Percentiles rank a stretch among this genome's conserved stretches.
Evolutionary conservation across 2,113 vertebrate genomes (phyloP).

Genomic region (Talpa occidentalis): DNA sequence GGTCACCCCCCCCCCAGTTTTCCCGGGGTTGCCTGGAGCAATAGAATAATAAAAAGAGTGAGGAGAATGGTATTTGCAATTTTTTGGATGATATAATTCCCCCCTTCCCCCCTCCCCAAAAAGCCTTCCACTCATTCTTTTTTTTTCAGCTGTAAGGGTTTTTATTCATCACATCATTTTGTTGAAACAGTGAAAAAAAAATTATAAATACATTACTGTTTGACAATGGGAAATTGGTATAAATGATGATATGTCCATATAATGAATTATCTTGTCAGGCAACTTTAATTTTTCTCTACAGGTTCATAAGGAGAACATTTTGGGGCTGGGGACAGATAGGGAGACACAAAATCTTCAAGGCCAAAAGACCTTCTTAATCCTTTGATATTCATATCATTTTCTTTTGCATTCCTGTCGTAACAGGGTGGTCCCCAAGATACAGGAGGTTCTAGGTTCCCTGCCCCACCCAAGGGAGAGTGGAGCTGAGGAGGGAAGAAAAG

Average conservation of each 20-base stretch:
- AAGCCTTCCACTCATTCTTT: not conserved
- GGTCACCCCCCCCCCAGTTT: too few species aligned
- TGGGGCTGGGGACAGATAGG: accelerated
- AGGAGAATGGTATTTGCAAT: not conserved
- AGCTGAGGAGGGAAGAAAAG: too few species aligned
- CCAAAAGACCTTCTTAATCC: not conserved
- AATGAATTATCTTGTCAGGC: not conserved
- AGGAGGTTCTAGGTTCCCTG: too few species aligned
- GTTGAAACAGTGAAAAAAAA: conserved; percentile 15
- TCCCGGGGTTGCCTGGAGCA: too few species aligned
- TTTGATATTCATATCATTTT: not conserved
- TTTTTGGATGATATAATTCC: not conserved
- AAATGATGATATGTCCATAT: not conserved
- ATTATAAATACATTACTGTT: not conserved
- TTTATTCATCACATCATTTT: not conserved
- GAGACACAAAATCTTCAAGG: not conserved
- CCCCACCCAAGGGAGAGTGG: too few species aligned
- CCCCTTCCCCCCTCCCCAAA: too few species aligned
- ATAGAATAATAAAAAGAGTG: not conserved
- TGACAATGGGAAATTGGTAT: not conserved
- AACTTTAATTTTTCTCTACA: not conserved
- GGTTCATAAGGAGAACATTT: not conserved
- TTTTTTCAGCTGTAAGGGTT: not conserved
- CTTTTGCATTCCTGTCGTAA: not conserved
- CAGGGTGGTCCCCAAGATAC: too few species aligned